phyloP scores from a whole-genome alignment of 2,113 vertebrate species.

The Camelus dromedarius region DNA sequence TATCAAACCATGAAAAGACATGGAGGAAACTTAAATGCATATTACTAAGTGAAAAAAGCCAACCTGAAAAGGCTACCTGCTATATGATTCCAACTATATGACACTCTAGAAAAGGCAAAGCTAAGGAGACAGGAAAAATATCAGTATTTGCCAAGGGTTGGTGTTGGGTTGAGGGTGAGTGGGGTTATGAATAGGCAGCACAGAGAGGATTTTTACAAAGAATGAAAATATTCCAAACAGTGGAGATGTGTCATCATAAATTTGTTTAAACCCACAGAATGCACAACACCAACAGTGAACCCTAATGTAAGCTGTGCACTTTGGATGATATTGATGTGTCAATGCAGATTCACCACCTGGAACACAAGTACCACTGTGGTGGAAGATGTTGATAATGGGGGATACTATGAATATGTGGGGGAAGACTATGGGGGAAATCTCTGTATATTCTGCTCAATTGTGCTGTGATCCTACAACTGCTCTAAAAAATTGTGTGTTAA shows the following conservation, averaged over 20 bases:
- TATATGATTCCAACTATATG: neutral
- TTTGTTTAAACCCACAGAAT: neutral
- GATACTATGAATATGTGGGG: neutral
- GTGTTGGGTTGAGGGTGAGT: neutral
- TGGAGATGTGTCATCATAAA: neutral
- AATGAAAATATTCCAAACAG: neutral
- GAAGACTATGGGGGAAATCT: neutral
- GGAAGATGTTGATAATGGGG: neutral
- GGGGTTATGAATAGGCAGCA: neutral
- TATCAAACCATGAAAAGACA: neutral
- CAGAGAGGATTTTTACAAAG: neutral
- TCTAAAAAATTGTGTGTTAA: neutral
- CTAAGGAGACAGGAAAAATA: neutral
- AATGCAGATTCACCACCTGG: neutral
- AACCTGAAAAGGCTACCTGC: neutral
- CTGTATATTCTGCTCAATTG: neutral
- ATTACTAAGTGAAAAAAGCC: neutral
- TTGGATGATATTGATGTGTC: neutral
- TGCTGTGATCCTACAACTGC: neutral
- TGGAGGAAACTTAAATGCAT: neutral
- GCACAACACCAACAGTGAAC: neutral
- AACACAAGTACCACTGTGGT: neutral
- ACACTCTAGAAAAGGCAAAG: neutral
- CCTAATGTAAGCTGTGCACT: neutral
- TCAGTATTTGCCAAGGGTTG: neutral